Base-by-base conservation (phyloP, 2,888 invertebrate species). In the Gerris lacustris region DNA sequence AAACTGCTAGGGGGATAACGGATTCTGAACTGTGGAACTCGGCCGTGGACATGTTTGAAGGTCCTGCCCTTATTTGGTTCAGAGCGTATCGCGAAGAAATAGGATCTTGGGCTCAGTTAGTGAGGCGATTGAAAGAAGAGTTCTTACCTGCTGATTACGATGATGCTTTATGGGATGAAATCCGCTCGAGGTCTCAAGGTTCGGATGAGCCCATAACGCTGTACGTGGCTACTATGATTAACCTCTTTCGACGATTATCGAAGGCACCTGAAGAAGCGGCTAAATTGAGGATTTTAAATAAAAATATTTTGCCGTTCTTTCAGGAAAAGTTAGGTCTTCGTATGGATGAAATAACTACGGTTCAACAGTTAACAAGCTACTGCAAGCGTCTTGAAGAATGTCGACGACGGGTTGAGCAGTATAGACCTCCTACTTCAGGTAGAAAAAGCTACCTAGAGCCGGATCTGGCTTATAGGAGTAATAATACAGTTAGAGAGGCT, bases 1-100 rank as follows among this genome's bases (percentile, higher is more conserved):
- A 74, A 7, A 45, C 69, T 15, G 72, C 76, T 6, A 67, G 76
- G 0, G 71, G 71, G 15, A 69, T 73, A n/a, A 45, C 73, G 18
- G 66, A 73, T 18, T 63, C 70, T 2, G 72, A 76, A 9, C 55
- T 76, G 11, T 76, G 72, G 63, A 55, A 69, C 6, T 69, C 73
- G 6, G 75, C 76, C 1, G 69, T 73, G 0, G 77, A 77, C 47
- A 66, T 77, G 6, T 76, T 76, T 71, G 47, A 64, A 11, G 76
- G 74, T 31, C 67, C 70, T 6, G 77, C 76, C 6, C 67, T 74
- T 1, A 73, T 75, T 6, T 77, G 76, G 75, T 77, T 71, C 79
- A 80, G 76, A 79, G 81, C 73, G 2, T 18, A 45, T 6, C 18
- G 45, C 6, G 55, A 11, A 7, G 63, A 71, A 45, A 66, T 72